Evolutionary conservation across 2,113 vertebrate species (phyloP).

Genomic region (Aptenodytes patagonicus): DNA sequence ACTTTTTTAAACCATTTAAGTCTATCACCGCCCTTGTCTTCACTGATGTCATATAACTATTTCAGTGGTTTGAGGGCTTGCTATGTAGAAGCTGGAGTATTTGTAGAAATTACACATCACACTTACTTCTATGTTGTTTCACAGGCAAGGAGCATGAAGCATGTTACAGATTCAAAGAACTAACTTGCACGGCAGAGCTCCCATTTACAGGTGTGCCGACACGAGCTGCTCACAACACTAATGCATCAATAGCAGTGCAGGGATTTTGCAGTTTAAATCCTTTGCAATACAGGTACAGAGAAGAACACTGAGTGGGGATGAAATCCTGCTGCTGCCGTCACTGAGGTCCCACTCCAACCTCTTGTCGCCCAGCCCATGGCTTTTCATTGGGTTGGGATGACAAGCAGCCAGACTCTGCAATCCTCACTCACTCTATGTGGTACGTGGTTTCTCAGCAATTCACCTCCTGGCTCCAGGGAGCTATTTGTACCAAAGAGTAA

Average conservation of each 20-base stretch:
- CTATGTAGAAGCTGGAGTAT: background rate
- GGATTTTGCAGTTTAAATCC: background rate
- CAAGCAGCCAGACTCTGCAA: background rate
- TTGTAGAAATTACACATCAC: background rate
- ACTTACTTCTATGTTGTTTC: background rate
- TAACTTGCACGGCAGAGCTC: background rate
- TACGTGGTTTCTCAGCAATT: fast-evolving
- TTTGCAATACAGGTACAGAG: background rate
- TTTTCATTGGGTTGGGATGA: background rate
- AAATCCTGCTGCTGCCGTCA: background rate
- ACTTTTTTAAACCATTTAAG: background rate
- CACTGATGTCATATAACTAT: background rate
- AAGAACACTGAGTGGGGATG: background rate
- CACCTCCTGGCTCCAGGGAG: background rate
- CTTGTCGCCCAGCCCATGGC: background rate
- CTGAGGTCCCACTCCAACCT: background rate
- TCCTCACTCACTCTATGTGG: fast-evolving
- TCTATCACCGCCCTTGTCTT: background rate
- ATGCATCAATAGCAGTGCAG: background rate
- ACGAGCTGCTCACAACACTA: background rate
- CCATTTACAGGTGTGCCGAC: background rate
- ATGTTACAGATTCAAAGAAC: background rate
- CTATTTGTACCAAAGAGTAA: background rate
- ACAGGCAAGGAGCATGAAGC: background rate
- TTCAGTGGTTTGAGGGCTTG: background rate